A percentile compares a stretch with the other conserved stretches of the same genome.
Conservation (phyloP, 2,888 invertebrate genomes). For the Anodontia alba region DNA sequence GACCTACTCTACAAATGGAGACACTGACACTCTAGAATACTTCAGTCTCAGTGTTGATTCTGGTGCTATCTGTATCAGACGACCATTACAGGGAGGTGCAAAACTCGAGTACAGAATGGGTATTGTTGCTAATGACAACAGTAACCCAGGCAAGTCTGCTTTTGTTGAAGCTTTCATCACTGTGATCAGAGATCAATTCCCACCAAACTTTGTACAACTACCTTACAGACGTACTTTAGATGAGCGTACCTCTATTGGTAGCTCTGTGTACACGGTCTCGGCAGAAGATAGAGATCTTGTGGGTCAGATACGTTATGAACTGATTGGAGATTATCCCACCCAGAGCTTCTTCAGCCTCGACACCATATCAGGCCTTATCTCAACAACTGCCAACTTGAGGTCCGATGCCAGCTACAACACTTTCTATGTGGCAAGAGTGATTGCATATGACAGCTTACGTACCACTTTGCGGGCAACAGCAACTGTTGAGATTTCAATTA, state of each 20-base stretch:
- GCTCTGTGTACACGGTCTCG: conserved; percentile 56
- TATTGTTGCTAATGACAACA: conserved; percentile 76
- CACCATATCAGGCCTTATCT: conserved; percentile 58
- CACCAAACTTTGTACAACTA: conserved; percentile 60
- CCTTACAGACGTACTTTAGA: conserved; percentile 57
- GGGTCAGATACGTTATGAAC: conserved; percentile 70
- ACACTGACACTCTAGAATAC: conserved; percentile 60
- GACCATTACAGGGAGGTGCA: conserved; percentile 50
- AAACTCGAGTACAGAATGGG: conserved; percentile 71
- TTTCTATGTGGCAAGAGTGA: conserved; percentile 69
- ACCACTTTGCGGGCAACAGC: conserved; percentile 67
- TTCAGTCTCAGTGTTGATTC: conserved; percentile 76
- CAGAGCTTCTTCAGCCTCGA: conserved; percentile 76
- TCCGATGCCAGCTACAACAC: conserved; percentile 58
- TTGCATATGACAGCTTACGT: conserved; percentile 74
- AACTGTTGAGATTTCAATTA: conserved; percentile 72
- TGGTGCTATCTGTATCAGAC: conserved; percentile 68
- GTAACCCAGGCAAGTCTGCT: conserved; percentile 68
- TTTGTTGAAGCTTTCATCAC: conserved; percentile 67
- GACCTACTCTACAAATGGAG: conserved; percentile 64
- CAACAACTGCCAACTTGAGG: conserved; percentile 57
- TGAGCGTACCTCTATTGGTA: conserved; percentile 58
- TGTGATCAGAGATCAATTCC: conserved; percentile 71
- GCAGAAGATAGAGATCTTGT: conserved; percentile 70
- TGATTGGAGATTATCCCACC: conserved; percentile 79